These are phyloP conservation scores for Synanthedon vespiformis DNA, from an alignment of 2,888 invertebrate genomes.

Conservation along the genomic window DNA sequence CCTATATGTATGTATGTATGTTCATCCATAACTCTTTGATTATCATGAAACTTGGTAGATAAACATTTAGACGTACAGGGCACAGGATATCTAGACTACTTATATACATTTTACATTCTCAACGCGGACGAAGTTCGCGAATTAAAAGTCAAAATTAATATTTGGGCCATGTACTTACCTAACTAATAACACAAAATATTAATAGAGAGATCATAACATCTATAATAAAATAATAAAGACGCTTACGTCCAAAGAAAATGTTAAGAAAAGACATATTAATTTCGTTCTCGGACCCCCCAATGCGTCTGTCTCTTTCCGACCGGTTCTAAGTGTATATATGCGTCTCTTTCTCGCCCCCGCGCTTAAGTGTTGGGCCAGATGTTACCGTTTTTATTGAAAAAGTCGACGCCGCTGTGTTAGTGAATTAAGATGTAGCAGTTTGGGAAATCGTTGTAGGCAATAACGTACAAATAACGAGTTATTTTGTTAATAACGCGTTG, in stretches of 20 bases:
- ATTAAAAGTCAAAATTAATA: no score
- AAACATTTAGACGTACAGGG: no score
- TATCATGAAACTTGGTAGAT: no score
- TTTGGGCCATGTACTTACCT: not conserved
- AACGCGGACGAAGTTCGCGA: no score
- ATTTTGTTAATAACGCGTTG: constrained; percentile 25
- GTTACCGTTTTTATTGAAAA: constrained; percentile 68
- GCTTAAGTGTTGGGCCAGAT: constrained; percentile 64
- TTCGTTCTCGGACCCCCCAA: constrained; percentile 38
- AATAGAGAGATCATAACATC: constrained; percentile 32
- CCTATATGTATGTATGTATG: no score
- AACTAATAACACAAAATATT: constrained; percentile 13
- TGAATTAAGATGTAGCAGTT: constrained; percentile 62
- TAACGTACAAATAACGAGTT: constrained; percentile 19
- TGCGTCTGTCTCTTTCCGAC: not conserved
- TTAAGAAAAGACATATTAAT: constrained; percentile 68
- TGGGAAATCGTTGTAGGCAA: constrained; percentile 29
- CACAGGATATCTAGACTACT: no score
- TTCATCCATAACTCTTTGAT: no score
- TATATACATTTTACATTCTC: no score
- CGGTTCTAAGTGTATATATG: constrained; percentile 11
- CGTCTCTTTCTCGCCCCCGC: constrained; percentile 43
- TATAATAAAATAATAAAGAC: constrained; percentile 61
- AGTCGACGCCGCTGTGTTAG: constrained; percentile 61
- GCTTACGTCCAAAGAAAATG: constrained; percentile 40